These are phyloP conservation scores for Odobenus rosmarus DNA, from an alignment of 2,113 vertebrate genomes.

Conservation along the genomic window DNA sequence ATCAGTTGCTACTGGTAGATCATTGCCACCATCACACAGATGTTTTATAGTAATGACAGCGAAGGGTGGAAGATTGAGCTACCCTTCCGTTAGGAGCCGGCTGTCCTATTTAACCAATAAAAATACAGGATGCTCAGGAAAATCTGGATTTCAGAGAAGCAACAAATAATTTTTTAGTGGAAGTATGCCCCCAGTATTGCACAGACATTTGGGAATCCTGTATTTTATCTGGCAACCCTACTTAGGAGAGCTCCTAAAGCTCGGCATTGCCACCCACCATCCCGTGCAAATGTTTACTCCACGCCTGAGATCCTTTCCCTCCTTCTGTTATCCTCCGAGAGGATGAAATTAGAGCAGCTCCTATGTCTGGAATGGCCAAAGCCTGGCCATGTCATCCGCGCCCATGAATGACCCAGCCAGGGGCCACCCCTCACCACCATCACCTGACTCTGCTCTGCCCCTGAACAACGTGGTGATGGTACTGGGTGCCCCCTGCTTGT, in stretches of 20 bases:
- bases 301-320: background rate
- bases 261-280: background rate
- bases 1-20: rapidly evolving
- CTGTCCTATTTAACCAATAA: background rate
- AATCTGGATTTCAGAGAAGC: background rate
- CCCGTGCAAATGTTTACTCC: background rate
- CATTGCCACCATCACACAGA: rapidly evolving
- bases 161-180: background rate
- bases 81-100: too few relatives aligned
- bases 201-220: too few relatives aligned
- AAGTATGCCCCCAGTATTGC: background rate
- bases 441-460: background rate
- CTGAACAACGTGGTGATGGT: background rate
- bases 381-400: background rate
- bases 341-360: background rate
- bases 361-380: background rate
- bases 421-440: background rate
- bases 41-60: background rate
- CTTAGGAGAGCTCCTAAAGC: background rate
- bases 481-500: background rate
- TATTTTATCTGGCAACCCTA: background rate
- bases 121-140: background rate
- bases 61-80: background rate
- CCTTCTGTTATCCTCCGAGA: background rate
- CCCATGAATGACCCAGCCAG: background rate